phyloP scores from a whole-genome alignment of 2,888 invertebrate species.

The Mellilla xanthometata region DNA sequence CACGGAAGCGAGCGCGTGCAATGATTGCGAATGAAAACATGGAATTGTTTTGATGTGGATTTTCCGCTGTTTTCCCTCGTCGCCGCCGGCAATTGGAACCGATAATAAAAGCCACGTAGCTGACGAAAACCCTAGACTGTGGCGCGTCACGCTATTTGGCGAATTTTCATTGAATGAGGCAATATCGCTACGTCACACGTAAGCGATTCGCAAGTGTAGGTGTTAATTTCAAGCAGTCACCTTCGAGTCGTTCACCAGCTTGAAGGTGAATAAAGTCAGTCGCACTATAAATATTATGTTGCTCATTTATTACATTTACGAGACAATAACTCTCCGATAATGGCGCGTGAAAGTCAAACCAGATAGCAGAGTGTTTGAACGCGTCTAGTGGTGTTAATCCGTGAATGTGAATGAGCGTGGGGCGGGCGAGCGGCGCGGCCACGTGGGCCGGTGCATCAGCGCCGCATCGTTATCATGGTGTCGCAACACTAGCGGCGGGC shows the following conservation, averaged over 20 bases:
- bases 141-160: constrained; percentile 18
- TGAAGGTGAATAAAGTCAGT: constrained; percentile 51
- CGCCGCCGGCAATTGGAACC: constrained; percentile 8
- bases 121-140: constrained; percentile 24
- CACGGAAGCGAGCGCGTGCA: constrained; percentile 39
- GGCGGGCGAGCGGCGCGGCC: constrained; percentile 3
- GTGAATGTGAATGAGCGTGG: constrained; percentile 9
- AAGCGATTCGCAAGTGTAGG: constrained; percentile 47
- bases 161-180: constrained; percentile 38
- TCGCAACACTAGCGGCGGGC: constrained; percentile 56
- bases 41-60: constrained; percentile 43
- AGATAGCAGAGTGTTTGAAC: neutral
- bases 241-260: constrained; percentile 48
- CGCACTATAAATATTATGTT: constrained; percentile 33
- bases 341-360: constrained; percentile 18
- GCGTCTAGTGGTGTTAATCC: neutral
- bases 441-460: constrained; percentile 25
- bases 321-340: constrained; percentile 20
- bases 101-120: constrained; percentile 19
- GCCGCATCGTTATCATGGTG: constrained; percentile 44
- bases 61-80: constrained; percentile 36
- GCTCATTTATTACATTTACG: constrained; percentile 25
- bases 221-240: constrained; percentile 64
- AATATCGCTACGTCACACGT: constrained; percentile 39
- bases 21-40: constrained; percentile 41